These are phyloP conservation scores for Laupala kohalensis DNA, from an alignment of 1,140 invertebrate species.

Conservation along the genomic window DNA sequence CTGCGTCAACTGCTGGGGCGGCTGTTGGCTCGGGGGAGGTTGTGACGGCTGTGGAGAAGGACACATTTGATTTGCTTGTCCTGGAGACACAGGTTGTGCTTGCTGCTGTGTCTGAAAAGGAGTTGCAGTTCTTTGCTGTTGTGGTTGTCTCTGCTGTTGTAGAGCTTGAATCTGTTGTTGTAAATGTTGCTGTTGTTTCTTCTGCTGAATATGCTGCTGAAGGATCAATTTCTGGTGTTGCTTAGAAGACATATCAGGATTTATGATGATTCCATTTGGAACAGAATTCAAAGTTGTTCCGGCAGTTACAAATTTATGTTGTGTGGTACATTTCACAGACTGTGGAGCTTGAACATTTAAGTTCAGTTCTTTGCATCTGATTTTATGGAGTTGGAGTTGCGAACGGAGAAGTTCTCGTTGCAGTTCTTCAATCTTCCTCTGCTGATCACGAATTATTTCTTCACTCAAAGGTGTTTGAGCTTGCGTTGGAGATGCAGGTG, in stretches of 20 bases:
- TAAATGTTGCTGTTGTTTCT: conserved; percentile 43
- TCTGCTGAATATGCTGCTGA: conserved; percentile 51
- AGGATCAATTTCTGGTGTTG: conserved; percentile 39
- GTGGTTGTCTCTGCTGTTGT: conserved; percentile 30
- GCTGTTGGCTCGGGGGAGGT: conserved; percentile 15
- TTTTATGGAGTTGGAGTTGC: conserved; percentile 56
- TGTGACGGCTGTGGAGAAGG: conserved; percentile 16
- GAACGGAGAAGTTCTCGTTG: conserved; percentile 66
- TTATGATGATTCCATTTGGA: conserved; percentile 5
- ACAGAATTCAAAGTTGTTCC: neutral
- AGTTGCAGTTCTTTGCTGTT: conserved; percentile 22
- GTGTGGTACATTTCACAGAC: neutral
- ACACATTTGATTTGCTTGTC: too few relatives aligned
- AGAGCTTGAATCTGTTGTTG: conserved; percentile 34
- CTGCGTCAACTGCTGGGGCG: neutral
- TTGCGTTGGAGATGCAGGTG: conserved; percentile 2
- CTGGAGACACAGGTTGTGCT: conserved; percentile 21
- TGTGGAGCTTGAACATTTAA: neutral
- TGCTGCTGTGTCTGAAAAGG: conserved; percentile 23
- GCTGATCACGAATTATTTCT: conserved; percentile 70
- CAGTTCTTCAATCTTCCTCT: conserved; percentile 75
- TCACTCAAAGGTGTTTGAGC: conserved; percentile 26
- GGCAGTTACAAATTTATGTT: neutral
- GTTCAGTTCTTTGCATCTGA: conserved; percentile 20
- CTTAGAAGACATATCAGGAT: conserved; percentile 18